Conservation (phyloP, 2,888 invertebrate species). For the Drosophila rellima region DNA sequence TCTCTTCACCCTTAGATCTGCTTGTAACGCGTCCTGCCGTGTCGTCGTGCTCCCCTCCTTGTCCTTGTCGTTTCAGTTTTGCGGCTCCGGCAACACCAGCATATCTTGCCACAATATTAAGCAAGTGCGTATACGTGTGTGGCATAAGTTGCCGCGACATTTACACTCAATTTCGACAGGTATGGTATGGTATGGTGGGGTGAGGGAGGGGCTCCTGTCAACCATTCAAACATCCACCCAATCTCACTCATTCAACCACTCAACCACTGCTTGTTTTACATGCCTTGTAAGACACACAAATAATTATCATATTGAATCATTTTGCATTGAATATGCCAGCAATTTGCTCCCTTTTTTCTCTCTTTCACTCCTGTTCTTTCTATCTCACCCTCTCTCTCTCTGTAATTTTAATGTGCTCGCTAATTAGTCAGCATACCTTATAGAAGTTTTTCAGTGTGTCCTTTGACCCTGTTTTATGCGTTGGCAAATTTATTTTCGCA, state of each 20-base stretch:
- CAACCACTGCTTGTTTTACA: conserved; percentile 37
- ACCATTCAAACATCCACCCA: conserved; percentile 4
- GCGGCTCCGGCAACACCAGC: conserved; percentile 42
- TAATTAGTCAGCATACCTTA: conserved; percentile 36
- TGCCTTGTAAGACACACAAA: conserved; percentile 44
- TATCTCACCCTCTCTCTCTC: not conserved
- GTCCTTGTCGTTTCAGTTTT: conserved; percentile 38
- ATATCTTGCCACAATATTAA: conserved; percentile 69
- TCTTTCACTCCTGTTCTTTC: not conserved
- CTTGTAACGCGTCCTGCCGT: conserved; percentile 12
- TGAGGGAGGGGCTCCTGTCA: not conserved
- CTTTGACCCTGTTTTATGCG: conserved; percentile 11
- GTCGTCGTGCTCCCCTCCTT: conserved; percentile 27
- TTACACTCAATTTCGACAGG: conserved; percentile 67
- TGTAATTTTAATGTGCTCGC: conserved; percentile 15
- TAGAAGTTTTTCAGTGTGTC: not conserved
- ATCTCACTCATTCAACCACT: conserved; percentile 22
- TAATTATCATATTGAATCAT: conserved; percentile 34
- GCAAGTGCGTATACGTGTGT: conserved; percentile 76
- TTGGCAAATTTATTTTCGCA: not conserved
- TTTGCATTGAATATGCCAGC: conserved; percentile 19
- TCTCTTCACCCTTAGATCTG: not conserved
- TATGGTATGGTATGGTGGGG: too few relatives aligned
- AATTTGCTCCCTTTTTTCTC: not conserved
- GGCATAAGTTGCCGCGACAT: conserved; percentile 78